Conservation (phyloP, 2,888 invertebrate species). For the Nymphalis c-album region DNA sequence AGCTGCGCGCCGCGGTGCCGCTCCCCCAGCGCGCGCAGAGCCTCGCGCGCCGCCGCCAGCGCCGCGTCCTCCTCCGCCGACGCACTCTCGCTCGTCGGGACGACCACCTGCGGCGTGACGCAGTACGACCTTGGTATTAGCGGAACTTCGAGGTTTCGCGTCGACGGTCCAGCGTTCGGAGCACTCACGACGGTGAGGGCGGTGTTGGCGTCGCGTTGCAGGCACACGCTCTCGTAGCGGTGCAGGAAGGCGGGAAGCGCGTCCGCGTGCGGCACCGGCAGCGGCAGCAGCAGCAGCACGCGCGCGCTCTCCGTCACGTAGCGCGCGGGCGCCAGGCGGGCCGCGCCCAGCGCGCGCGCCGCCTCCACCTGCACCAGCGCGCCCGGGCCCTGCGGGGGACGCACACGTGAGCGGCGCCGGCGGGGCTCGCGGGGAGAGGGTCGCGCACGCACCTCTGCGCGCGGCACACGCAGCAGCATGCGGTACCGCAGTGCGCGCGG, state of each 20-base stretch:
- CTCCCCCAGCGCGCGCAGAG: conserved; percentile 35
- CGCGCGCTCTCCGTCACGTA: conserved; percentile 97
- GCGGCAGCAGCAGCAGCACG: conserved; percentile 85
- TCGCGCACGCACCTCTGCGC: conserved; percentile 69
- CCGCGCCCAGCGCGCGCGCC: conserved; percentile 91
- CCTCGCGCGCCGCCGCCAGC: conserved; percentile 36
- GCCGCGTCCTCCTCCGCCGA: conserved; percentile 29
- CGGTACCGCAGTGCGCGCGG: conserved; percentile 33
- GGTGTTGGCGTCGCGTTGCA: conserved; percentile 89
- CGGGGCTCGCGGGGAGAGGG: conserved; percentile 84
- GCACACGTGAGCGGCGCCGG: conserved; percentile 83
- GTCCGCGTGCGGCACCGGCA: conserved; percentile 59
- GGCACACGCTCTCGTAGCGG: conserved; percentile 86
- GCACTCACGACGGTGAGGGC: conserved; percentile 85
- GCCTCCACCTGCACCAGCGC: conserved; percentile 84
- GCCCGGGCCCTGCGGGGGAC: conserved; percentile 82
- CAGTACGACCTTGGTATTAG: no score
- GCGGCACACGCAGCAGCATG: conserved; percentile 84
- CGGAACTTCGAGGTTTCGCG: no score
- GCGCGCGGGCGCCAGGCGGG: conserved; percentile 94
- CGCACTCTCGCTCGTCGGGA: conserved; percentile 25
- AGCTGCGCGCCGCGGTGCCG: conserved; percentile 39
- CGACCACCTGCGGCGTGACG: conserved; percentile 25
- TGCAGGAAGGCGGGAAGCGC: conserved; percentile 83
- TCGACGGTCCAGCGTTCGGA: no score